Evolutionary conservation across 2,888 invertebrate genomes (phyloP).

Genomic region (Trypoxylon attenuatum): DNA sequence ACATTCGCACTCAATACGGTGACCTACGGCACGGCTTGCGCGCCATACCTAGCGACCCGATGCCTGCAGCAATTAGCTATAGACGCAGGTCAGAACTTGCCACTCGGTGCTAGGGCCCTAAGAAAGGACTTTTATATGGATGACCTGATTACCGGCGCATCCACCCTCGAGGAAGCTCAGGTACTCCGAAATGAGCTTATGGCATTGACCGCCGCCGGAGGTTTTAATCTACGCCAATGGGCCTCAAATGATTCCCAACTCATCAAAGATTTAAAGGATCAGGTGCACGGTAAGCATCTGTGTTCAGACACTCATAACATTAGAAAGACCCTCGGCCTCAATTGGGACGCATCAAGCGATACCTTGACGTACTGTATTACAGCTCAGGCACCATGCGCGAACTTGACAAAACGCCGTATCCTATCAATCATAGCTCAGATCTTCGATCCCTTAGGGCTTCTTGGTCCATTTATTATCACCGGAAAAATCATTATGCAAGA

Average conservation of each 20-base stretch:
- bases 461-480: slow-evolving; percentile 1
- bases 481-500: slow-evolving; percentile 9
- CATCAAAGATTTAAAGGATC: not conserved
- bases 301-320: not conserved
- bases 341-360: slow-evolving; percentile 1
- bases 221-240: slow-evolving; percentile 5
- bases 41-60: slow-evolving; percentile 22
- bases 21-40: slow-evolving; percentile 22
- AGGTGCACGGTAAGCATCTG: not conserved
- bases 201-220: not conserved
- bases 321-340: slow-evolving; percentile 7
- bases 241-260: not conserved
- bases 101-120: not conserved
- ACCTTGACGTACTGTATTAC: not conserved
- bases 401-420: slow-evolving; percentile 9
- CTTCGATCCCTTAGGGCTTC: slow-evolving; percentile 7
- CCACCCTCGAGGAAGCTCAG: not conserved
- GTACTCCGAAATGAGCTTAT: not conserved
- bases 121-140: slow-evolving; percentile 11
- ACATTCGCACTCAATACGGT: slow-evolving; percentile 19
- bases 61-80: slow-evolving; percentile 21
- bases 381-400: not conserved
- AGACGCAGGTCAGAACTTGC: slow-evolving; percentile 8
- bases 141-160: no score
- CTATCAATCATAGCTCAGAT: slow-evolving; percentile 1